These are phyloP conservation scores for Dendrolimus pini DNA, from an alignment of 2,888 invertebrate species.

Conservation along the genomic window DNA sequence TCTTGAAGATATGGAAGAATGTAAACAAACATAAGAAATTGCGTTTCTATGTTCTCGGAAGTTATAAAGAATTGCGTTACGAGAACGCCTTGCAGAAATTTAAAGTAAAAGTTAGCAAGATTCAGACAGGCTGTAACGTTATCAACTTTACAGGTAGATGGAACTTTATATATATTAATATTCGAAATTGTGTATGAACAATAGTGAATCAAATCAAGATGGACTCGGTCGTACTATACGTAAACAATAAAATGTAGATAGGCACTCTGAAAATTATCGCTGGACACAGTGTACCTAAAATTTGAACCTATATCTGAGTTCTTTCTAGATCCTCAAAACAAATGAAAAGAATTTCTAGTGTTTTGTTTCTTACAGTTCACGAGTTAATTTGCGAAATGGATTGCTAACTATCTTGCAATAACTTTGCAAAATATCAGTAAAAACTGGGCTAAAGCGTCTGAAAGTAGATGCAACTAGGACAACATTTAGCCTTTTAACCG, in stretches of 20 bases:
- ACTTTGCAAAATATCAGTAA: too few relatives aligned
- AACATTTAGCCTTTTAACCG: too few relatives aligned
- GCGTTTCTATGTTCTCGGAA: slow-evolving; percentile 7
- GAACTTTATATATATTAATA: not conserved
- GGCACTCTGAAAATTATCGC: not conserved
- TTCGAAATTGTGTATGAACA: not conserved
- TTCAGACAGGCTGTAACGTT: not conserved
- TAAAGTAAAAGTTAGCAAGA: not conserved
- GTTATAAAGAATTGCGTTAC: not conserved
- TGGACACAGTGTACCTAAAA: not conserved
- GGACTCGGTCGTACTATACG: not conserved
- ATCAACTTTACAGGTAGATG: not conserved
- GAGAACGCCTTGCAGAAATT: not conserved
- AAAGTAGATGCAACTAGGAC: too few relatives aligned
- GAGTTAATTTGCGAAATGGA: too few relatives aligned
- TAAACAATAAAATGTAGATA: not conserved
- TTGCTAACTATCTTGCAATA: too few relatives aligned
- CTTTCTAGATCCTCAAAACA: not conserved
- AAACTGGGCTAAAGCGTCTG: too few relatives aligned
- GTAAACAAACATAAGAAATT: slow-evolving; percentile 28
- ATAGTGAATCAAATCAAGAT: not conserved
- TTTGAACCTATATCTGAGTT: not conserved
- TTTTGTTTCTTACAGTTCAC: too few relatives aligned
- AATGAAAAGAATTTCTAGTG: not conserved
- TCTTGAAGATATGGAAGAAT: slow-evolving; percentile 23